These are phyloP conservation scores for Pungitius pungitius DNA, from an alignment of 2,113 vertebrate species.

Conservation along the genomic window DNA sequence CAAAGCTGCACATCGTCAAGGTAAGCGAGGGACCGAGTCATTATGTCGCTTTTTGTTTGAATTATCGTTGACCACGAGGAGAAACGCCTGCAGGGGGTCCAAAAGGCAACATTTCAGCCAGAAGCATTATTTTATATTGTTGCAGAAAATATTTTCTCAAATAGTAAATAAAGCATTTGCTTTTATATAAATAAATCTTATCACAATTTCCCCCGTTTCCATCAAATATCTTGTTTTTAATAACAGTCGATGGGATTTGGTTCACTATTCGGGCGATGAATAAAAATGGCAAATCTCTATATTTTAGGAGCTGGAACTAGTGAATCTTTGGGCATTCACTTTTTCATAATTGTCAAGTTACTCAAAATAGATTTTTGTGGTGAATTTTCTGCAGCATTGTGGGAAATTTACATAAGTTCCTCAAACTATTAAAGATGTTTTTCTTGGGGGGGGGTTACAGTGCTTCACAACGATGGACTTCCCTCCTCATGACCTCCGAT, in stretches of 20 bases:
- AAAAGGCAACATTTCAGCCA: neutral
- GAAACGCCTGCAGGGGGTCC: neutral
- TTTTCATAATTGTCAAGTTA: neutral
- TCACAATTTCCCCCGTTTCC: neutral
- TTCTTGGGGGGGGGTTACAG: neutral
- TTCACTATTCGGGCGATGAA: neutral
- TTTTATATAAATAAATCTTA: neutral
- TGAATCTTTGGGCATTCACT: neutral
- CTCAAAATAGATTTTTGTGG: neutral
- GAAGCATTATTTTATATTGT: neutral
- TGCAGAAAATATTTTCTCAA: neutral
- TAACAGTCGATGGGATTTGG: too few species aligned
- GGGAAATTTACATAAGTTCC: neutral
- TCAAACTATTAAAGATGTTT: neutral
- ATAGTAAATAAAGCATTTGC: neutral
- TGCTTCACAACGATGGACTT: neutral
- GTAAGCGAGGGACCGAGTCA: slow-evolving; percentile 62
- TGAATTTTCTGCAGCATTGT: neutral
- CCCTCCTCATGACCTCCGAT: neutral
- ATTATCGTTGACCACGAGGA: neutral
- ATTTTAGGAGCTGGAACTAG: neutral
- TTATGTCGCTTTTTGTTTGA: neutral
- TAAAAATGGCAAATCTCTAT: neutral
- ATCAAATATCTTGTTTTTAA: neutral
- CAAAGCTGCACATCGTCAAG: slow-evolving; percentile 98